phyloP scores from a whole-genome alignment of 2,797 vertebrate species.

The Galagoides demidoff region DNA sequence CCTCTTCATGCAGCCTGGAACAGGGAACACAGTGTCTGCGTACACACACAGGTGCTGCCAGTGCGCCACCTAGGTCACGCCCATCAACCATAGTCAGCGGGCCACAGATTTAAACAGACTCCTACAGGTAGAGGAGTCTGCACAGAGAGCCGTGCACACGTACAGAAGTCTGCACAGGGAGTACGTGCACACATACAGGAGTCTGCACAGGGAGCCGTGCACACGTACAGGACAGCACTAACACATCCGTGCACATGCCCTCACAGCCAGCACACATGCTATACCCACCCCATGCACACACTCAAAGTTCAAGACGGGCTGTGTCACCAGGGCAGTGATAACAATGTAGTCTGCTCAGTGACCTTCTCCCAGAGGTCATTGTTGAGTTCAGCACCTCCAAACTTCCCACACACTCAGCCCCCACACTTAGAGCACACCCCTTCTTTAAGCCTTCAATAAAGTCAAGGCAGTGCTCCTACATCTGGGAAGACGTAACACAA shows the following conservation, averaged over 20 bases:
- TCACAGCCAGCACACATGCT: not conserved
- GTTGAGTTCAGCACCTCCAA: not conserved
- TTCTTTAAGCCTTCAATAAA: not conserved
- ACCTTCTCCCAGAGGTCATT: not conserved
- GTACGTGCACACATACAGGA: not conserved
- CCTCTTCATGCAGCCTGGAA: conserved; percentile 90
- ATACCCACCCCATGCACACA: not conserved
- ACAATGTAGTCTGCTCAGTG: not conserved
- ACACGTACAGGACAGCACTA: not conserved
- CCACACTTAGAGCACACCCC: not conserved
- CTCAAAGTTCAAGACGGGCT: not conserved
- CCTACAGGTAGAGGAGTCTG: not conserved
- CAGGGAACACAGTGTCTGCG: not conserved
- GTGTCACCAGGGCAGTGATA: not conserved
- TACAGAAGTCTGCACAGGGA: no score
- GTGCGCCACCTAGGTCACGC: rapidly evolving
- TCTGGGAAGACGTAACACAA: not conserved
- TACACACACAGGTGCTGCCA: not conserved
- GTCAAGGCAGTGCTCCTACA: rapidly evolving
- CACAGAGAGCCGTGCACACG: no score
- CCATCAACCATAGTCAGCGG: rapidly evolving
- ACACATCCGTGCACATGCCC: not conserved
- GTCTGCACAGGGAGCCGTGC: no score
- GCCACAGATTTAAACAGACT: not conserved
- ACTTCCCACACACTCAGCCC: not conserved